Evolutionary conservation across 2,113 vertebrate species (phyloP), one percentile per base, ranked within the genome.

Genomic region (Microcebus ravelobensis): DNA sequence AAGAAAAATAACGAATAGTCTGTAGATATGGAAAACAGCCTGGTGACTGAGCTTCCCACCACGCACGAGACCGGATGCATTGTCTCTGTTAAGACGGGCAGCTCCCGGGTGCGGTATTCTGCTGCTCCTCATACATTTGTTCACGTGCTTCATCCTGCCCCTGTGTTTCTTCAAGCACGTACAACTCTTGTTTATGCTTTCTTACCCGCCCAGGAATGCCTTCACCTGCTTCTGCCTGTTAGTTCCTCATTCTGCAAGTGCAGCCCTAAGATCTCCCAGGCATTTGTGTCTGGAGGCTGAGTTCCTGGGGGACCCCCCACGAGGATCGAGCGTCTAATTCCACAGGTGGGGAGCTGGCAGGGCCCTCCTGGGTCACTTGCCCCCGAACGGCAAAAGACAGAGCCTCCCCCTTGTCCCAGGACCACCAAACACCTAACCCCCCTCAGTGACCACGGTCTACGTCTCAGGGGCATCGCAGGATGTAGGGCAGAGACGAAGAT

Each of bases 291-390:
- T 29, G 2, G 50, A 77, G n/a, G 29, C 23, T 25, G 14, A 59
- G 10, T 0, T 14, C 7, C 23, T 31, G 5, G 36, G 29, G 25
- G 36, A 29, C 3, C 17, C 10, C 10, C 18, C 12, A 3, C 0
- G 6, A 50, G 7, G 23, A 57, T 34, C 8, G 31, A 4, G 42
- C 6, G 0, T 73, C 63, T 90, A n/a, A 25, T 0, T 79, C 8
- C 13, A 9, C 23, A 6, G 25, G 2, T 1, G 0, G 36, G 25
- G 52, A 23, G 12, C 9, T 29, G 8, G 27, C 1, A 85, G n/a
- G 61, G 31, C 20, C 50, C 27, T 21, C 23, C 27, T 14, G 31
- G 87, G 29, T 45, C 55, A 15, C 4, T 34, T 4, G 13, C 1
- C 14, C 18, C 21, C 59, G 36, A 25, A 18, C 15, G 21, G 34